phyloP scores from a whole-genome alignment of 2,888 invertebrate genomes.

The Phalera bucephala region DNA sequence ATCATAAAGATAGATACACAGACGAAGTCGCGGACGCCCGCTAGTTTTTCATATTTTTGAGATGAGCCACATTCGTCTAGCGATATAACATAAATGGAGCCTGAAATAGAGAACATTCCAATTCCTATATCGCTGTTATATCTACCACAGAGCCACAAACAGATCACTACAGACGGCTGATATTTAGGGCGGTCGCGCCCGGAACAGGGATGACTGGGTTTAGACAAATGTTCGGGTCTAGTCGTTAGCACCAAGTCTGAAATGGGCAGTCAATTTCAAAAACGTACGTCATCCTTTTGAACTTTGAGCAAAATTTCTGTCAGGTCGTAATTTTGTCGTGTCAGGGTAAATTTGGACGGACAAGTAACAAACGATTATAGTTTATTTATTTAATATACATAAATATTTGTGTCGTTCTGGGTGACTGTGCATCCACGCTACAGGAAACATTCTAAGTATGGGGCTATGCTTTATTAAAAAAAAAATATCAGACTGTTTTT shows the following conservation, averaged over 20 bases:
- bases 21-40: no score
- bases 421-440: no score
- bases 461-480: no score
- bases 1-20: no score
- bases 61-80: no score
- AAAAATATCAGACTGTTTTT: no score
- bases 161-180: constrained; percentile 1
- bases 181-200: constrained; percentile 3
- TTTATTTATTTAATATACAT: no score
- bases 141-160: constrained; percentile 6
- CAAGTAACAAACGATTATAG: background rate
- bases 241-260: constrained; percentile 10
- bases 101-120: constrained; percentile 3
- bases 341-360: background rate
- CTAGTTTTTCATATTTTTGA: no score
- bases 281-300: background rate
- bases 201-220: constrained; percentile 13
- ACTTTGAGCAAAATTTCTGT: background rate
- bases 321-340: background rate
- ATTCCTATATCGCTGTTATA: constrained; percentile 16
- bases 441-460: no score
- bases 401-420: no score
- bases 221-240: constrained; percentile 20
- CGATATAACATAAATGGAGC: no score
- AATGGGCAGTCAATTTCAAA: background rate